Base-by-base conservation (phyloP, 2,113 vertebrate species). In the Ceyx melanurus region DNA sequence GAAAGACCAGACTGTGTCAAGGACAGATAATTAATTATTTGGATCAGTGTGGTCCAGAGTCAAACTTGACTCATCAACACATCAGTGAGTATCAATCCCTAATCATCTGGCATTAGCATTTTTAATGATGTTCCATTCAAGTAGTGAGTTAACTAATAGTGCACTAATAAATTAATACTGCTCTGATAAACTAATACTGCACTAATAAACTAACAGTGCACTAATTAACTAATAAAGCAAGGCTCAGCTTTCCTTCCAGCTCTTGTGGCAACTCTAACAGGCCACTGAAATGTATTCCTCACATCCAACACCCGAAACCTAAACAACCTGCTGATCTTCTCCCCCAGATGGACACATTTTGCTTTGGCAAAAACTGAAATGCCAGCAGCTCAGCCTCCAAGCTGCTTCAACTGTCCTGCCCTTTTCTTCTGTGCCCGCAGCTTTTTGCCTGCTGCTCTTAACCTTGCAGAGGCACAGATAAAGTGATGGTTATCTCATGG, bases 391-490 rank as follows among this genome's bases (percentile, higher is more conserved):
- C 61, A 68, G 28, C 33, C 66, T 79, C 15, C 19, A 73, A 62
- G 19, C 9, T 87, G 35, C 19, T 82, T 68, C 33, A 90, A 29
- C 9, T 72, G 61, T 57, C 42, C 70, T 75, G 62, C 42, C 35
- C 29, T 80, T 82, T 87, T 58, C 45, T 51, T 56, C 5, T 31
- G 29, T 33, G 45, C 19, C 31, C 60, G 64, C 3, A 29, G 37
- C 42, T 70, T 62, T 80, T 80, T 62, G 33, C 92, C 64, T 15
- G 56, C 75, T 87, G 64, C 62, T 88, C 35, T 77, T 50, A 82
- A 74, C 65, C 53, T 61, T 86, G 84, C n/a, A 96, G 82, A 29
- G 67, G 51, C 60, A 74, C 5, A 89, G 89, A 82, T 68, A 94
- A 77, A 11, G 15, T 0, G 21, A 72, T 58, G 35, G 40, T 88